Evolutionary conservation across 2,888 invertebrate genomes (phyloP).

Genomic region (Plagiodera versicolora): DNA sequence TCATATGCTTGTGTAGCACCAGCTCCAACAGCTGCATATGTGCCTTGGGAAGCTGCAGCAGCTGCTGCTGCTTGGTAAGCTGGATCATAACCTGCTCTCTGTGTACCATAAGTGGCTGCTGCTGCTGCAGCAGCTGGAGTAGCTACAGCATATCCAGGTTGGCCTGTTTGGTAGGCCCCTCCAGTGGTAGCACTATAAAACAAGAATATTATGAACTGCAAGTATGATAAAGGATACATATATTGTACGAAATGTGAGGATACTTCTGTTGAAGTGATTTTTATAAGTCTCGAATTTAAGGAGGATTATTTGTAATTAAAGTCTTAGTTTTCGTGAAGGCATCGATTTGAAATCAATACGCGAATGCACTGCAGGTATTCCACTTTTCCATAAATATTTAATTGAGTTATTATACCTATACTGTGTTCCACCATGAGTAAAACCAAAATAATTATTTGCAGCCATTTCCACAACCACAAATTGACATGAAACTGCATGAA

Average conservation of each 20-base stretch:
- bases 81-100: constrained; percentile 75
- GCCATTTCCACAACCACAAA: background rate
- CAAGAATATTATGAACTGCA: background rate
- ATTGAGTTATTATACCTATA: constrained; percentile 65
- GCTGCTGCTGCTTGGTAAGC: constrained; percentile 82
- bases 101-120: constrained; percentile 82
- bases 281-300: too few relatives aligned
- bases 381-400: constrained; percentile 8
- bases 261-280: too few relatives aligned
- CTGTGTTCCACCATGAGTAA: constrained; percentile 91
- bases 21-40: constrained; percentile 59
- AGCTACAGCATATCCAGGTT: constrained; percentile 82
- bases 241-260: background rate
- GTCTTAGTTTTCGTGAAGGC: background rate
- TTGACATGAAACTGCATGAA: background rate
- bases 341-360: too few relatives aligned
- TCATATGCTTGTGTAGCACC: constrained; percentile 67
- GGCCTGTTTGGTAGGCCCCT: constrained; percentile 80
- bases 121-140: constrained; percentile 65
- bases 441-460: constrained; percentile 85
- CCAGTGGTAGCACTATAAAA: constrained; percentile 65
- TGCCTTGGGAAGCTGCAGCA: constrained; percentile 71
- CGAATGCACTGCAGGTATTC: background rate
- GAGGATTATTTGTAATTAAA: too few relatives aligned
- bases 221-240: background rate